Evolutionary conservation across 1,140 invertebrate species (phyloP).

Genomic region (Varroa destructor): DNA sequence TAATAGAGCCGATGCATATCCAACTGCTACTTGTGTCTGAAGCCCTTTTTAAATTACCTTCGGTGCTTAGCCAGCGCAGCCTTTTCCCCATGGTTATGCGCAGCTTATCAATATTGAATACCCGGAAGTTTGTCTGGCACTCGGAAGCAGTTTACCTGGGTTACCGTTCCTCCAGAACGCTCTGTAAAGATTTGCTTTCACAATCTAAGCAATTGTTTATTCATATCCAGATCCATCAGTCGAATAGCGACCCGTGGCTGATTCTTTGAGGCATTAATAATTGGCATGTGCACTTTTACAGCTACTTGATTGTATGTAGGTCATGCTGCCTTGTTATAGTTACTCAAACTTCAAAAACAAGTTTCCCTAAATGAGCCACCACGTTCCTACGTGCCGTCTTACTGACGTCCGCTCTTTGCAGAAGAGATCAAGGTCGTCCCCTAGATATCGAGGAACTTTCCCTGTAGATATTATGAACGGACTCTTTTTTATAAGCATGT

Average conservation of each 20-base stretch:
- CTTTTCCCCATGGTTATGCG: not conserved
- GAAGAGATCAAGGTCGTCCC: constrained; percentile 1
- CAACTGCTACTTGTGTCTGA: not conserved
- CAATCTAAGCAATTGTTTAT: not conserved
- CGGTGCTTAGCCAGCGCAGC: not conserved
- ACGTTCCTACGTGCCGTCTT: not conserved
- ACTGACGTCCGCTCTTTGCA: not conserved
- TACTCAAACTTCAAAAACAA: too few relatives aligned
- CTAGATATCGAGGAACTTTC: not conserved
- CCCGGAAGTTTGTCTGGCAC: not conserved
- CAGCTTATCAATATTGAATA: not conserved
- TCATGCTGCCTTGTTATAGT: too few relatives aligned
- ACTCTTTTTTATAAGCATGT: too few relatives aligned
- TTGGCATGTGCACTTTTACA: too few relatives aligned
- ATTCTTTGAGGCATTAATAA: too few relatives aligned
- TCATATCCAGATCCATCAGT: not conserved
- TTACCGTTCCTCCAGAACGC: not conserved
- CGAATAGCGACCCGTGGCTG: too few relatives aligned
- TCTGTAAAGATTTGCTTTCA: not conserved
- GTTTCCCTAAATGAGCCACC: too few relatives aligned
- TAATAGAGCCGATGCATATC: constrained; percentile 12
- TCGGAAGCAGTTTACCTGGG: not conserved
- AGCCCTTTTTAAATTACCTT: constrained; percentile 6
- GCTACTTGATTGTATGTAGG: too few relatives aligned
- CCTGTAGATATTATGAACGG: too few relatives aligned